These are phyloP conservation scores for Macrosteles quadrilineatus DNA, from an alignment of 1,140 invertebrate species.

Conservation along the genomic window DNA sequence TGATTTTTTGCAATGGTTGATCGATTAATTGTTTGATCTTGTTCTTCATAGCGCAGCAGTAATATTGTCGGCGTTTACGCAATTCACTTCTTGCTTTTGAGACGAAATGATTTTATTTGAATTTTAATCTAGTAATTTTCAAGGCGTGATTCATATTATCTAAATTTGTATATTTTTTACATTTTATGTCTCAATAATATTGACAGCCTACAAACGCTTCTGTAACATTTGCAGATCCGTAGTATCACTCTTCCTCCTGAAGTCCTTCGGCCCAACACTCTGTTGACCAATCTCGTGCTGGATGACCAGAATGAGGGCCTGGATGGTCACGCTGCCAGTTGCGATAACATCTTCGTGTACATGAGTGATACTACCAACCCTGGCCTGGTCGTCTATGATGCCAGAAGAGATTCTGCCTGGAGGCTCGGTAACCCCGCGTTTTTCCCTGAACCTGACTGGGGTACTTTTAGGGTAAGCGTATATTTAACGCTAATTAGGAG, in stretches of 20 bases:
- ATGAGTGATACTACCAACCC: constrained; percentile 76
- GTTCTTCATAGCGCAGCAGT: too few species aligned
- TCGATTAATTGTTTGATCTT: too few species aligned
- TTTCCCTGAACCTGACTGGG: constrained; percentile 77
- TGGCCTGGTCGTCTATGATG: constrained; percentile 74
- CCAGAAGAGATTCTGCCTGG: constrained; percentile 70
- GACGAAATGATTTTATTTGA: too few species aligned
- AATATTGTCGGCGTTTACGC: too few species aligned
- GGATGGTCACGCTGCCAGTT: constrained; percentile 50
- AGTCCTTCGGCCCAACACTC: constrained; percentile 64
- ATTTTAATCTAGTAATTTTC: too few species aligned
- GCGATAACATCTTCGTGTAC: constrained; percentile 75
- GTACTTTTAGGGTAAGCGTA: constrained; percentile 59
- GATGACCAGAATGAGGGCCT: constrained; percentile 57
- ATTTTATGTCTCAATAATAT: too few species aligned
- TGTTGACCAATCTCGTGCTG: constrained; percentile 75
- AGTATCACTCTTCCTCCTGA: constrained; percentile 60
- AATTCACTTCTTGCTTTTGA: too few species aligned
- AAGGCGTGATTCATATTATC: too few species aligned
- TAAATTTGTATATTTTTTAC: too few species aligned
- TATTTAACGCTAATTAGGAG: constrained; percentile 1
- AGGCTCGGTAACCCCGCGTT: constrained; percentile 72
- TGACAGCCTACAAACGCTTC: too few species aligned
- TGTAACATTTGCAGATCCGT: constrained; percentile 41
- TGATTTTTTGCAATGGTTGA: too few species aligned